Conservation (phyloP, 2,888 invertebrate genomes). For the Axea sp. region DNA sequence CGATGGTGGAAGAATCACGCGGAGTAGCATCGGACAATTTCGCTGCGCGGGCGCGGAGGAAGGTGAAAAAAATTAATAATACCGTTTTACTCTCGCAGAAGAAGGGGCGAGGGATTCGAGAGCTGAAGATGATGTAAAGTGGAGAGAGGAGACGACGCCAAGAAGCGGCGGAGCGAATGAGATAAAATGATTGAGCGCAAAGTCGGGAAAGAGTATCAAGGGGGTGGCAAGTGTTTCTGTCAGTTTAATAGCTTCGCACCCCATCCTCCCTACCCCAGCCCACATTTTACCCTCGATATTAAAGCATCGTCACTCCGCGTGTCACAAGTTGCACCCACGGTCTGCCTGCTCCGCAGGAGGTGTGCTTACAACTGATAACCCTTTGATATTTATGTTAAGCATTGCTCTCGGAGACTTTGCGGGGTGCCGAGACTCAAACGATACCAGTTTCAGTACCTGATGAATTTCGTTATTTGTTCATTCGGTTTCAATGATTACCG, state of each 20-base stretch:
- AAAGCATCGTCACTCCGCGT: conserved; percentile 78
- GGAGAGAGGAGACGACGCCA: conserved; percentile 37
- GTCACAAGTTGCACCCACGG: conserved; percentile 76
- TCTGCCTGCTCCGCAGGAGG: conserved; percentile 65
- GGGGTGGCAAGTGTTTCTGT: conserved; percentile 80
- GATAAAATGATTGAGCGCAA: conserved; percentile 58
- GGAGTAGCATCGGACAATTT: conserved; percentile 75
- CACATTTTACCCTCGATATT: conserved; percentile 72
- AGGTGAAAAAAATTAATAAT: conserved; percentile 79
- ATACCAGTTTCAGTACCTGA: not conserved
- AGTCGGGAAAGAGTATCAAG: conserved; percentile 66
- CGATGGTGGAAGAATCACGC: conserved; percentile 67
- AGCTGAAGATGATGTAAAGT: conserved; percentile 63
- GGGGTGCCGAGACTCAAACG: conserved; percentile 29
- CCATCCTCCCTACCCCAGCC: conserved; percentile 62
- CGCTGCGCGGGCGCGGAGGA: conserved; percentile 60
- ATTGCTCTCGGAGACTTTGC: conserved; percentile 59
- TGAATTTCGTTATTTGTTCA: not conserved
- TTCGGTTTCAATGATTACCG: not conserved
- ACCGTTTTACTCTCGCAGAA: conserved; percentile 55
- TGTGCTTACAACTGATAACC: conserved; percentile 76
- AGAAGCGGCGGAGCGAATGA: conserved; percentile 46
- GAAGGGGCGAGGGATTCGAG: conserved; percentile 62
- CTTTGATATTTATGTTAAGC: conserved; percentile 74
- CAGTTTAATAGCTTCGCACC: conserved; percentile 80